Base-by-base conservation (phyloP, 2,113 vertebrate species). In the Tachysurus fulvidraco region DNA sequence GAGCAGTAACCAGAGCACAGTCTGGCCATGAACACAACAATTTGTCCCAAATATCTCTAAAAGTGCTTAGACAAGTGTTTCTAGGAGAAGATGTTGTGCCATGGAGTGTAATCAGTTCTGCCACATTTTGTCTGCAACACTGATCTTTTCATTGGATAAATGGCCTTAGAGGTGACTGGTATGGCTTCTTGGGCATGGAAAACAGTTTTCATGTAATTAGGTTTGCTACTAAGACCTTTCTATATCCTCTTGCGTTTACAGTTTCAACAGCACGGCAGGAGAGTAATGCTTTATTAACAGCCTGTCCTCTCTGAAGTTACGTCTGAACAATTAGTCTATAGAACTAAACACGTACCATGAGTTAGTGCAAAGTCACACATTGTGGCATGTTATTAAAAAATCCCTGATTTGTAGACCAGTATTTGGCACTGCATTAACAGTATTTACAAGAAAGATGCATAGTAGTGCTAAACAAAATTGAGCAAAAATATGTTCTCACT, bases 141-240 rank as follows among this genome's bases (percentile, higher is more conserved):
- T 76, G 76, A 86, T 77, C 44, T 73, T 57, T 85, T 83, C 60
- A 78, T 59, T 78, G 41, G 69, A 85, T 85, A 52, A 87, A 77
- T 83, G 74, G 57, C 81, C 69, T 83, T 62, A 67, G 67, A 88
- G 81, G 84, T 88, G 64, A 84, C 76, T 59, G 84, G 85, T 80
- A 64, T 83, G 59, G 83, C 46, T 82, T 83, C 30, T 21, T 11
- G 30, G 73, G 36, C 46, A 83, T 85, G 83, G 36, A 71, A 85
- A 85, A 85, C 83, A 79, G 83, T 79, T 86, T 88, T 78, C 80
- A 80, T 88, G 69, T 84, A 87, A 88, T 89, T 87, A 87, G 54
- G 71, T 82, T 86, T 71, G 82, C 77, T 76, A 74, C 84, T 86
- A 83, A 67, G 67, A 55, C 64, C 77, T 8, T 83, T 76, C 41